phyloP scores from a whole-genome alignment of 92 coral and sea anemone genomes.

The Virgularia gustaviana region DNA sequence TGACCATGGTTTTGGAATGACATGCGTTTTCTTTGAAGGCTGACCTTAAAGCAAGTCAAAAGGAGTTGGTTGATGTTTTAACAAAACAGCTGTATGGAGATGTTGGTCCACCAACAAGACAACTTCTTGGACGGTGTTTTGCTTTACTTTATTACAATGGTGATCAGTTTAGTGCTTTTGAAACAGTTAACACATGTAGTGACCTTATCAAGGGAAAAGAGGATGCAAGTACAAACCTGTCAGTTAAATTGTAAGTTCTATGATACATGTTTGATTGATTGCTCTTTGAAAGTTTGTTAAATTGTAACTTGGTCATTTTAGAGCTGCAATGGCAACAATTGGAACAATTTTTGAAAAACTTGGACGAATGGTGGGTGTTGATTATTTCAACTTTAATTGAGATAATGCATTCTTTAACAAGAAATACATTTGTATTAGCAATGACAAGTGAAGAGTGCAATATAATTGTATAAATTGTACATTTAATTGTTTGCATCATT shows the following conservation, averaged over 20 bases:
- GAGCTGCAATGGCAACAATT: constrained; percentile 93
- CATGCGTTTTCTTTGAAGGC: too few relatives aligned
- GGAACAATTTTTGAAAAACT: constrained; percentile 94
- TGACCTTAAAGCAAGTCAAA: constrained; percentile 73
- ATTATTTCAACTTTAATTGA: not conserved
- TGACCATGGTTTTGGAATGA: too few relatives aligned
- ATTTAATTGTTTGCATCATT: too few relatives aligned
- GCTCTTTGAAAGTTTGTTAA: not conserved
- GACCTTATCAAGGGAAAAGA: constrained; percentile 84
- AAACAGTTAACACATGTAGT: constrained; percentile 80
- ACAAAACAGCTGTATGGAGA: constrained; percentile 72
- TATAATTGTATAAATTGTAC: too few relatives aligned
- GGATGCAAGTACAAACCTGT: constrained; percentile 78
- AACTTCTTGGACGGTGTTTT: constrained; percentile 82
- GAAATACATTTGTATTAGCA: too few relatives aligned
- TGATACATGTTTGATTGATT: not conserved
- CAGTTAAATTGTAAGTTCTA: constrained; percentile 86
- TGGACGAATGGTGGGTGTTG: constrained; percentile 79
- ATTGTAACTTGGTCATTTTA: constrained; percentile 3
- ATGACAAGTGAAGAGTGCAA: too few relatives aligned
- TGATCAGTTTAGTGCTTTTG: constrained; percentile 72
- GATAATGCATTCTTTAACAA: not conserved
- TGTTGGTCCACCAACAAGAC: constrained; percentile 95
- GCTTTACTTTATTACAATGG: constrained; percentile 81
- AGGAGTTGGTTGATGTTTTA: constrained; percentile 73